These are phyloP conservation scores for Aphodius granarius DNA, from an alignment of 2,888 invertebrate genomes.

Conservation along the genomic window DNA sequence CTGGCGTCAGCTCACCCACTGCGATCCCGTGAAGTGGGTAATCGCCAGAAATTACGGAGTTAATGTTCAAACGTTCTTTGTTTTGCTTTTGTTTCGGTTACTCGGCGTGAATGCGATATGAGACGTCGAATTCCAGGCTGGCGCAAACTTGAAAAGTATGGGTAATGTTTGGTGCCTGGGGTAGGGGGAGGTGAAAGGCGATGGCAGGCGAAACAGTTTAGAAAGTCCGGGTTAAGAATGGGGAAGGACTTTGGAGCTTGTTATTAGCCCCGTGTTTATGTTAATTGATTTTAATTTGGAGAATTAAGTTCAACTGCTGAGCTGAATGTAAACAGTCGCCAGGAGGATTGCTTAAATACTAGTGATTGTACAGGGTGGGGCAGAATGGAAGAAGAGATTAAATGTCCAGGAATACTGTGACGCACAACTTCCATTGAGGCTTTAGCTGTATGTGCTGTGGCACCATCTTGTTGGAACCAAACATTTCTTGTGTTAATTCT, in stretches of 20 bases:
- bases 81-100: conserved; percentile 1
- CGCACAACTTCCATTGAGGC: too few relatives aligned
- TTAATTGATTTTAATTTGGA: neutral
- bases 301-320: neutral
- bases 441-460: too few relatives aligned
- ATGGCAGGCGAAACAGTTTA: neutral
- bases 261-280: neutral
- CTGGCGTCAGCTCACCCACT: neutral
- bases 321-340: neutral
- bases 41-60: conserved; percentile 3
- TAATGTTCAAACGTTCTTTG: neutral
- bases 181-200: neutral
- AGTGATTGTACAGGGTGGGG: too few relatives aligned
- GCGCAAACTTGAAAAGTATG: neutral
- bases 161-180: too few relatives aligned
- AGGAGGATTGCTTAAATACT: too few relatives aligned
- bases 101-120: neutral
- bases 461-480: too few relatives aligned
- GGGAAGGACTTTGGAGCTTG: neutral
- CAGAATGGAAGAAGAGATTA: too few relatives aligned
- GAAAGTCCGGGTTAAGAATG: neutral
- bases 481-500: too few relatives aligned
- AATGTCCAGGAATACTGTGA: too few relatives aligned
- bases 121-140: neutral
- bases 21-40: neutral